A percentile compares a stretch with the other conserved stretches of the same genome.
Conservation (phyloP, 2,888 invertebrate species). For the Dicroscelio sp. region DNA sequence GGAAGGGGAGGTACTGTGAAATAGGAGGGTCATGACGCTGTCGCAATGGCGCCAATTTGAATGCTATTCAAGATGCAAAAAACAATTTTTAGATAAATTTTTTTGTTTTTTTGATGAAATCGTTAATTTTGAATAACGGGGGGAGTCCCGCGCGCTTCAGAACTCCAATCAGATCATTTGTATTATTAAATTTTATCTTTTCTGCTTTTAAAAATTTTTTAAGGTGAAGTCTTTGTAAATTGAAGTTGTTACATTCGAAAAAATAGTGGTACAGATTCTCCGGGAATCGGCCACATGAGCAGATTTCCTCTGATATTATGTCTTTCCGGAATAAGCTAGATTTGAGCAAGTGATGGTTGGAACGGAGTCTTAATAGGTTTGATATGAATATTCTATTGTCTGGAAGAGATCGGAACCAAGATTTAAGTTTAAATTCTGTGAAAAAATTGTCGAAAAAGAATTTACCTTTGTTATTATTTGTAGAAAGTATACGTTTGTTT, state of each 20-base stretch:
- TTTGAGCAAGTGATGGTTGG: slow-evolving; percentile 33
- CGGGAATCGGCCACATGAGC: slow-evolving; percentile 12
- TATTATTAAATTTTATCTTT: not conserved
- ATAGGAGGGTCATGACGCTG: too few relatives aligned
- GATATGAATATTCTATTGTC: slow-evolving; percentile 12
- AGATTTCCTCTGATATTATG: not conserved
- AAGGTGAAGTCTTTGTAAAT: not conserved
- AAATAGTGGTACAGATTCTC: slow-evolving; percentile 53
- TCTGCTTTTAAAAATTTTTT: not conserved
- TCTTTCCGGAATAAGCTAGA: slow-evolving; percentile 40
- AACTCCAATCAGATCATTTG: slow-evolving; percentile 4
- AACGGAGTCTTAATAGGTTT: slow-evolving; percentile 12
- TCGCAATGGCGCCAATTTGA: too few relatives aligned
- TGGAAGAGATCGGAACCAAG: slow-evolving; percentile 42
- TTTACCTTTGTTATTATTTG: not conserved
- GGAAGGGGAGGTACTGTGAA: too few relatives aligned
- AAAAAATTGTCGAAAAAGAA: slow-evolving; percentile 38
- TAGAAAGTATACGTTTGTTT: slow-evolving; percentile 3
- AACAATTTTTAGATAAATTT: too few relatives aligned
- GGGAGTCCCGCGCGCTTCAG: not conserved
- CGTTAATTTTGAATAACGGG: too few relatives aligned
- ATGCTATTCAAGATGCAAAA: too few relatives aligned
- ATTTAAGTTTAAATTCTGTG: not conserved
- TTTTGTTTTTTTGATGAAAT: too few relatives aligned
- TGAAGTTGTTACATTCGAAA: slow-evolving; percentile 39